Conservation (phyloP, 2,113 vertebrate species). For the Trinectes maculatus region DNA sequence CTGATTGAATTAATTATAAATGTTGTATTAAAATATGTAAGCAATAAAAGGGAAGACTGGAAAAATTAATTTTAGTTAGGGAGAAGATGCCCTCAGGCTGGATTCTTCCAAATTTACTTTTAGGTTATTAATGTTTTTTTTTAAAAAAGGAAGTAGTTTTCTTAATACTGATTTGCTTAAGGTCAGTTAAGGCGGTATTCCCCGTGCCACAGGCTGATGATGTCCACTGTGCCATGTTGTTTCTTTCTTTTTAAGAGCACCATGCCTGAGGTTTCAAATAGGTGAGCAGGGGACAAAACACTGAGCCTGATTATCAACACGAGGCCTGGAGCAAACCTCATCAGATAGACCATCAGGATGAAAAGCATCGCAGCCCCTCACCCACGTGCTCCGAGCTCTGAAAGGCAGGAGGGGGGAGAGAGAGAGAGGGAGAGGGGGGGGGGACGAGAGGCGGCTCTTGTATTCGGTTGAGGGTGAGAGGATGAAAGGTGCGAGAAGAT, state of each 20-base stretch:
- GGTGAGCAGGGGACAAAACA: slow-evolving; percentile 47
- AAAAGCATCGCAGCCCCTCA: slow-evolving; percentile 35
- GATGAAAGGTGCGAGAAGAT: slow-evolving; percentile 51
- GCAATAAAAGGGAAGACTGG: not conserved
- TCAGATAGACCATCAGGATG: slow-evolving; percentile 52
- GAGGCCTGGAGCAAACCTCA: slow-evolving; percentile 59
- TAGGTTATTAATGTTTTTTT: slow-evolving; percentile 7
- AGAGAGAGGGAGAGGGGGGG: slow-evolving; percentile 17
- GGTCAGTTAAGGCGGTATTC: slow-evolving; percentile 2
- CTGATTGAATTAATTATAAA: not conserved
- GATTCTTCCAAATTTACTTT: slow-evolving; percentile 3
- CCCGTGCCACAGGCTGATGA: not conserved
- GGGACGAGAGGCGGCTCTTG: slow-evolving; percentile 68
- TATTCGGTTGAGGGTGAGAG: too few species aligned
- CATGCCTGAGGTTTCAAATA: slow-evolving; percentile 19
- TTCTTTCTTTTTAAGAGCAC: not conserved
- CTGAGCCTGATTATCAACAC: slow-evolving; percentile 16
- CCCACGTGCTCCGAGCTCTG: slow-evolving; percentile 32
- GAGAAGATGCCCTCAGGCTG: not conserved
- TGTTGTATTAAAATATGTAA: not conserved
- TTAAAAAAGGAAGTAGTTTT: not conserved
- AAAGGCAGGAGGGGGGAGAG: not conserved
- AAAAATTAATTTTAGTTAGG: not conserved
- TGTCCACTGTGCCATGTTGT: not conserved
- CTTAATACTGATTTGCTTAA: not conserved